A percentile compares a stretch with the other conserved stretches of the same genome.
Conservation (phyloP, 1,140 invertebrate species). For the Philotrypesis tridentata region DNA sequence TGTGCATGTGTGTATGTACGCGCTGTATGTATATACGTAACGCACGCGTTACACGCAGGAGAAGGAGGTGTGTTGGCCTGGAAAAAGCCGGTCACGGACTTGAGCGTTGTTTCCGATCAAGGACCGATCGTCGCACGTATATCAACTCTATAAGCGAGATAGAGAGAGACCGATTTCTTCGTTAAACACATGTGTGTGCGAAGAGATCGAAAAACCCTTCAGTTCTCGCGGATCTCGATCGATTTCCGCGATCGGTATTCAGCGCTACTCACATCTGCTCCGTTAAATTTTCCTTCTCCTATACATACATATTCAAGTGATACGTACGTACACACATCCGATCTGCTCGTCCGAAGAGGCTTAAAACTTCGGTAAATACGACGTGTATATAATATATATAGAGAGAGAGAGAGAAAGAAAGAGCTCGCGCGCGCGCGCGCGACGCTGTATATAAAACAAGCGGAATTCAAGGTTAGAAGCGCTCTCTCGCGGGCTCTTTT, state of each 20-base stretch:
- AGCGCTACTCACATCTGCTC: neutral
- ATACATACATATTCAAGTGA: too few relatives aligned
- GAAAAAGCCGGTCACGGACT: slow-evolving; percentile 46
- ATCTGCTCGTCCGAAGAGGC: neutral
- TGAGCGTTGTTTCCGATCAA: slow-evolving; percentile 30
- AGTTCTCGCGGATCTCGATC: too few relatives aligned
- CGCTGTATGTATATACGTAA: too few relatives aligned
- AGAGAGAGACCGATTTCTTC: neutral
- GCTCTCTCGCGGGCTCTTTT: neutral
- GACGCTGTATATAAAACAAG: slow-evolving; percentile 40
- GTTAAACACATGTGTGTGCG: too few relatives aligned
- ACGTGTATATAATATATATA: too few relatives aligned
- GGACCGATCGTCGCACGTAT: slow-evolving; percentile 12
- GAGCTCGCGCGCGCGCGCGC: too few relatives aligned
- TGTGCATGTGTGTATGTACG: too few relatives aligned
- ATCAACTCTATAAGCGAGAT: neutral
- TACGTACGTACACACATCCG: too few relatives aligned
- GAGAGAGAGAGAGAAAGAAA: too few relatives aligned
- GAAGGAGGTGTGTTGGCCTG: slow-evolving; percentile 34
- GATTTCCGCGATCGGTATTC: neutral
- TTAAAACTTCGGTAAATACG: neutral
- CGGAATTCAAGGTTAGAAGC: slow-evolving; percentile 33
- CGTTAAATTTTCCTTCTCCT: slow-evolving; percentile 8
- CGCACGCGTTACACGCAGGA: neutral
- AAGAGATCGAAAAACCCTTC: too few relatives aligned